Conservation (phyloP, 2,113 vertebrate genomes). For the Excalfactoria chinensis region DNA sequence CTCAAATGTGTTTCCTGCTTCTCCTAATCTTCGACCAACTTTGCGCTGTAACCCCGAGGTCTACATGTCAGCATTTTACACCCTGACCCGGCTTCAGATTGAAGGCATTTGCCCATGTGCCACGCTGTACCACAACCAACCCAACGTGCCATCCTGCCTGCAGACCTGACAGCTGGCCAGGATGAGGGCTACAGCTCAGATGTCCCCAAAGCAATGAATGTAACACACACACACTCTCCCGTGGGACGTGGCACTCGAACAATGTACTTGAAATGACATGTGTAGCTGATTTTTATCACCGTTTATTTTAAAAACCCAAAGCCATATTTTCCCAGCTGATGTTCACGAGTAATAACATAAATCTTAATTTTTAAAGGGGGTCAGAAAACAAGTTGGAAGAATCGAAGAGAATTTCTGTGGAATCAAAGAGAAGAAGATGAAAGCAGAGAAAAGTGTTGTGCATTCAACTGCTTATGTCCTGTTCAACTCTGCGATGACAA, state of each 20-base stretch:
- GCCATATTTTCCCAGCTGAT: constrained; percentile 62
- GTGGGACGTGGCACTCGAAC: not conserved
- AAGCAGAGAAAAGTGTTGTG: constrained; percentile 26
- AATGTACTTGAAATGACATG: not conserved
- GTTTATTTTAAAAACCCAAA: constrained; percentile 57
- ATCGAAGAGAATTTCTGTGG: constrained; percentile 44
- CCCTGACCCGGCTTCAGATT: not conserved
- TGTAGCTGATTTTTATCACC: constrained; percentile 56
- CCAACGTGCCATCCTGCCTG: not conserved
- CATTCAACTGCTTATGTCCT: constrained; percentile 50
- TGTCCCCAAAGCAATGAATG: not conserved
- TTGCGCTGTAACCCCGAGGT: constrained; percentile 16
- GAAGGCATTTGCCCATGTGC: not conserved
- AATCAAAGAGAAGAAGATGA: constrained; percentile 33
- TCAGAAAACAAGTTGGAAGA: constrained; percentile 69
- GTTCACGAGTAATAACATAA: constrained; percentile 31
- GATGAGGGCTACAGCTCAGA: not conserved
- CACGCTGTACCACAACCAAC: not conserved
- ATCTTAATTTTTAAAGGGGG: constrained; percentile 53
- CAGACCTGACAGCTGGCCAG: constrained; percentile 35
- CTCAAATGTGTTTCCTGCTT: constrained; percentile 4
- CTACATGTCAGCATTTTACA: not conserved
- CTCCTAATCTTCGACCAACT: constrained; percentile 42
- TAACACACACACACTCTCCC: not conserved
- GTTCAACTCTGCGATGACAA: constrained; percentile 73